Percentiles rank a stretch among this genome's conserved stretches.
These are phyloP conservation scores for Meleagris gallopavo DNA, from an alignment of 2,113 vertebrate genomes.

Conservation along the genomic window DNA sequence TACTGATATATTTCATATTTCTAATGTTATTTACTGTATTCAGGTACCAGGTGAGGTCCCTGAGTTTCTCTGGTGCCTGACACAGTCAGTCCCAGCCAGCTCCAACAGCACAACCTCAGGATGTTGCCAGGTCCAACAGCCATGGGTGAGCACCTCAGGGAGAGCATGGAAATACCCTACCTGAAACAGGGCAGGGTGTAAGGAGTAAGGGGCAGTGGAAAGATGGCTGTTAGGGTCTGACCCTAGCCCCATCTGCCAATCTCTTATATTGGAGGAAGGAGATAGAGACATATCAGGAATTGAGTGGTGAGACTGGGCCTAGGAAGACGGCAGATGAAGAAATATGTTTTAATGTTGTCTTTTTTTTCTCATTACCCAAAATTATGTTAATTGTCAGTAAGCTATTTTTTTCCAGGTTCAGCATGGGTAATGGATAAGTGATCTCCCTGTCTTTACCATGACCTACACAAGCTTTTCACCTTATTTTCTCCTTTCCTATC, in stretches of 20 bases:
- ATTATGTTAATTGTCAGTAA: neutral
- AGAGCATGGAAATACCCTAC: neutral
- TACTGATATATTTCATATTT: neutral
- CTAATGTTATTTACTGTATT: neutral
- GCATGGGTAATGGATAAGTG: neutral
- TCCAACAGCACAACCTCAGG: neutral
- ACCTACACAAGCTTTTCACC: neutral
- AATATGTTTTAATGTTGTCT: neutral
- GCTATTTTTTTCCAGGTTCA: neutral
- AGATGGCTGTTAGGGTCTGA: neutral
- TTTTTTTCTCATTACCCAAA: neutral
- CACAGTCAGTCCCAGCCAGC: too few relatives aligned
- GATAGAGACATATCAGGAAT: fast-evolving
- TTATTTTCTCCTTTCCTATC: neutral
- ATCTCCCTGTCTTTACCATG: neutral
- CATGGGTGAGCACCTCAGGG: fast-evolving
- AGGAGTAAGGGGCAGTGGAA: neutral
- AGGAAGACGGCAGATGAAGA: neutral
- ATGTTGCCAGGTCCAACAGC: neutral
- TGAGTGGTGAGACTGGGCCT: neutral
- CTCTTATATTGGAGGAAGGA: too few relatives aligned
- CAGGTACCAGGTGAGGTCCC: neutral
- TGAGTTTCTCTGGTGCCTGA: neutral
- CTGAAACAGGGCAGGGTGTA: too few relatives aligned
- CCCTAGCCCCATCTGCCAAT: too few relatives aligned